Conservation (phyloP, 2,797 vertebrate species). For the Cynopterus sphinx region DNA sequence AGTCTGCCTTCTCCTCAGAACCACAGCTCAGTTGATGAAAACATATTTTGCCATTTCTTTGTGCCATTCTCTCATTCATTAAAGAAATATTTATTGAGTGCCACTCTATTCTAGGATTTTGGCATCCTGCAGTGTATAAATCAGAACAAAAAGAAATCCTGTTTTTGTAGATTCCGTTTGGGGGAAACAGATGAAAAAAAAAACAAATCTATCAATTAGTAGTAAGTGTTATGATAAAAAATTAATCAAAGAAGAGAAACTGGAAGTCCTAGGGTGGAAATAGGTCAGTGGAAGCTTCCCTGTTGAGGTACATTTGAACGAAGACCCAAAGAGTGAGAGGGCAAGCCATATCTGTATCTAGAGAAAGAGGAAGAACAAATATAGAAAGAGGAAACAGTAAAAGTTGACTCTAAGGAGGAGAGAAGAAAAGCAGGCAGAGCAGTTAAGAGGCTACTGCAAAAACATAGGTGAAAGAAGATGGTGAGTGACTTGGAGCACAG, state of each 20-base stretch:
- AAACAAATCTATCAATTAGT: neutral
- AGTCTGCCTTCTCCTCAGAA: neutral
- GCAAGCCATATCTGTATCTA: neutral
- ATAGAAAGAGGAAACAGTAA: neutral
- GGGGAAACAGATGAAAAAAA: neutral
- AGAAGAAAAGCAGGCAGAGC: neutral
- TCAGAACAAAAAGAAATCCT: neutral
- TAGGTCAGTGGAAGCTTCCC: neutral
- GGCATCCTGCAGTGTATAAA: neutral
- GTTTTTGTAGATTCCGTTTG: neutral
- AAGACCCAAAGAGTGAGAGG: neutral
- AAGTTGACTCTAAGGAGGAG: neutral
- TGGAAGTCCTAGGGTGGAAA: neutral
- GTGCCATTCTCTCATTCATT: neutral
- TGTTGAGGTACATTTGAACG: neutral
- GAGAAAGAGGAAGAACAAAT: neutral
- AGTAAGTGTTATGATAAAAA: neutral
- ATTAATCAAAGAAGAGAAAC: neutral
- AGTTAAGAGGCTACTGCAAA: neutral
- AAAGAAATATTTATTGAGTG: neutral
- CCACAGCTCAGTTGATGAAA: neutral
- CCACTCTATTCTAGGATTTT: neutral
- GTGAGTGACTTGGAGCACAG: too few species aligned
- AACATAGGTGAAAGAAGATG: neutral
- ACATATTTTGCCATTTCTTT: neutral